A percentile compares a stretch with the other conserved stretches of the same genome.
phyloP scores from a whole-genome alignment of 1,140 invertebrate species.

The Coelopa frigida region DNA sequence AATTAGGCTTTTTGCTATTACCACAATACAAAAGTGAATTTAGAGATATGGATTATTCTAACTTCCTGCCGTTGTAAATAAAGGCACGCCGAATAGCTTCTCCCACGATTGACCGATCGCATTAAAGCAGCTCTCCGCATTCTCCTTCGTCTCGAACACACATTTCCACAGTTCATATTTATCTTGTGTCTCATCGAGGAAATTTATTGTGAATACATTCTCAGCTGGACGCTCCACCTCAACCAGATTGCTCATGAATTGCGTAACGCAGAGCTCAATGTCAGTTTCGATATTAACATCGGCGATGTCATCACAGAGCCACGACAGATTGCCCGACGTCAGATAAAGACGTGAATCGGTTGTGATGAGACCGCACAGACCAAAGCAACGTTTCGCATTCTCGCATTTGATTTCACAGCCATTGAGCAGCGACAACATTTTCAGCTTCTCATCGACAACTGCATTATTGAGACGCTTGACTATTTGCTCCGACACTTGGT shows the following conservation, averaged over 20 bases:
- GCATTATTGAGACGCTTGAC: conserved; percentile 25
- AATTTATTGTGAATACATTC: conserved; percentile 28
- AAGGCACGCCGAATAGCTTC: conserved; percentile 37
- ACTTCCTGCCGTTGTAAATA: too few species aligned
- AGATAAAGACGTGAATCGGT: conserved; percentile 37
- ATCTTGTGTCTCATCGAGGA: conserved; percentile 36
- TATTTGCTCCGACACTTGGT: conserved; percentile 34
- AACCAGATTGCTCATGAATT: conserved; percentile 50
- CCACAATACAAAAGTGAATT: too few species aligned
- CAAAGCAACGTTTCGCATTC: conserved; percentile 28
- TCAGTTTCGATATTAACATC: conserved; percentile 16
- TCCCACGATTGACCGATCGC: conserved; percentile 36
- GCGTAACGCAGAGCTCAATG: conserved; percentile 33
- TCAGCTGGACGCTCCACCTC: conserved; percentile 45
- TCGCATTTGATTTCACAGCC: conserved; percentile 39
- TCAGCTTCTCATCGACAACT: conserved; percentile 32
- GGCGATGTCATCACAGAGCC: conserved; percentile 28
- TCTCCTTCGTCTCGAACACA: conserved; percentile 30
- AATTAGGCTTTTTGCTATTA: too few species aligned
- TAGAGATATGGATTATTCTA: too few species aligned
- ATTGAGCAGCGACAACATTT: conserved; percentile 46
- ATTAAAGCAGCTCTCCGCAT: conserved; percentile 29
- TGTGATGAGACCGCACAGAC: conserved; percentile 37
- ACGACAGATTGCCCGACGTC: conserved; percentile 45
- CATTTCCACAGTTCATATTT: conserved; percentile 35